A percentile compares a stretch with the other conserved stretches of the same genome.
Conservation (phyloP, 2,113 vertebrate species). For the Anoura caudifer region DNA sequence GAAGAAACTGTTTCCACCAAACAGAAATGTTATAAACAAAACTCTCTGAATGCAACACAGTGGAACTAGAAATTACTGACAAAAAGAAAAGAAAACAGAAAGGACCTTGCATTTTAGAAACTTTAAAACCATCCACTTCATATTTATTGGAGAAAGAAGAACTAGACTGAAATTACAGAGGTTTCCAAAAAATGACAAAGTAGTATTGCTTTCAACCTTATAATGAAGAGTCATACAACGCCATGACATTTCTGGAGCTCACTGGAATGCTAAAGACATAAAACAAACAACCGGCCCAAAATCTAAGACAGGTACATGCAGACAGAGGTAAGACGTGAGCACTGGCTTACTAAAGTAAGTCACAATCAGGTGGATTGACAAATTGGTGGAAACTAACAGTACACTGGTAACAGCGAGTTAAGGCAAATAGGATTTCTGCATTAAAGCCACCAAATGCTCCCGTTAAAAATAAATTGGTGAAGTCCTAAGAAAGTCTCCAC, state of each 20-base stretch:
- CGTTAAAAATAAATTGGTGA: background rate
- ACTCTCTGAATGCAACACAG: background rate
- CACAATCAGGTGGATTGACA: background rate
- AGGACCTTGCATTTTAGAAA: background rate
- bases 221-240: background rate
- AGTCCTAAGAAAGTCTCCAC: background rate
- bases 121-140: background rate
- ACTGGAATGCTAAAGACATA: background rate
- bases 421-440: background rate
- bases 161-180: background rate
- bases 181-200: background rate
- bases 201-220: background rate
- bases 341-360: background rate
- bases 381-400: background rate
- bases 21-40: background rate
- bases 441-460: background rate
- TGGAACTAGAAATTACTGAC: background rate
- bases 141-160: background rate
- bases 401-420: background rate
- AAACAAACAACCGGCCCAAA: background rate
- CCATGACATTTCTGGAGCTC: background rate
- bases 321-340: background rate
- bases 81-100: background rate
- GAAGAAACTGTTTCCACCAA: background rate
- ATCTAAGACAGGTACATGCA: background rate